Evolutionary conservation across 2,888 invertebrate species (phyloP).

Genomic region (Drosophila affinis): DNA sequence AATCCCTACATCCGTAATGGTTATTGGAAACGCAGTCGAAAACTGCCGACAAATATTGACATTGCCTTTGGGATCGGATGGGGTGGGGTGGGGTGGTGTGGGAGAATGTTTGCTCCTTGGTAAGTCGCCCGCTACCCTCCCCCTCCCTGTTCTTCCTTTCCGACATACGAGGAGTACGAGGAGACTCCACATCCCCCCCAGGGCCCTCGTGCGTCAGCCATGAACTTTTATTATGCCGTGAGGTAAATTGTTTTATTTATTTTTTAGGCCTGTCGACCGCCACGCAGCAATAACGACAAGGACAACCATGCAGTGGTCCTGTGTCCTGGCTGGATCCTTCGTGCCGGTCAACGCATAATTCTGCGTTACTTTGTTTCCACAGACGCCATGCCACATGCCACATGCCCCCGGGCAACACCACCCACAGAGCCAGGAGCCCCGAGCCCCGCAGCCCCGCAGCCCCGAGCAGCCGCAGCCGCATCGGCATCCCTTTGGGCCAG

Average conservation of each 20-base stretch:
- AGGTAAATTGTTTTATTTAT: conserved; percentile 81
- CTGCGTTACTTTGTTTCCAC: conserved; percentile 52
- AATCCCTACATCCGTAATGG: conserved; percentile 57
- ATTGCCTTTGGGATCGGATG: conserved; percentile 30
- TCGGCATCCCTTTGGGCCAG: conserved; percentile 42
- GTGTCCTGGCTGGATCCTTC: conserved; percentile 11
- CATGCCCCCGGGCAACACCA: conserved; percentile 23
- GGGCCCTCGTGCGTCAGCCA: conserved; percentile 62
- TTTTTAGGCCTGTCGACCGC: conserved; percentile 62
- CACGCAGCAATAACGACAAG: conserved; percentile 33
- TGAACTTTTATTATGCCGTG: conserved; percentile 81
- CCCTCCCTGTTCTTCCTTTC: neutral
- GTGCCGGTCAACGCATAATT: conserved; percentile 57
- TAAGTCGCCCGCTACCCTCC: neutral
- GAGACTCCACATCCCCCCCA: neutral
- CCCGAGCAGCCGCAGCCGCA: conserved; percentile 26
- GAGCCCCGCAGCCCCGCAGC: conserved; percentile 24
- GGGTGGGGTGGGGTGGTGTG: conserved; percentile 21
- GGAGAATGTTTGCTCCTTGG: conserved; percentile 19
- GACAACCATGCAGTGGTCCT: conserved; percentile 10
- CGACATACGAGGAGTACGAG: neutral
- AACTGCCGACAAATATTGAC: conserved; percentile 70
- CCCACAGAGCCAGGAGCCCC: conserved; percentile 45
- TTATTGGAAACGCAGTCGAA: conserved; percentile 69
- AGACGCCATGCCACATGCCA: conserved; percentile 6